Base-by-base conservation (phyloP, 2,888 invertebrate genomes). In the Thera britannica region DNA sequence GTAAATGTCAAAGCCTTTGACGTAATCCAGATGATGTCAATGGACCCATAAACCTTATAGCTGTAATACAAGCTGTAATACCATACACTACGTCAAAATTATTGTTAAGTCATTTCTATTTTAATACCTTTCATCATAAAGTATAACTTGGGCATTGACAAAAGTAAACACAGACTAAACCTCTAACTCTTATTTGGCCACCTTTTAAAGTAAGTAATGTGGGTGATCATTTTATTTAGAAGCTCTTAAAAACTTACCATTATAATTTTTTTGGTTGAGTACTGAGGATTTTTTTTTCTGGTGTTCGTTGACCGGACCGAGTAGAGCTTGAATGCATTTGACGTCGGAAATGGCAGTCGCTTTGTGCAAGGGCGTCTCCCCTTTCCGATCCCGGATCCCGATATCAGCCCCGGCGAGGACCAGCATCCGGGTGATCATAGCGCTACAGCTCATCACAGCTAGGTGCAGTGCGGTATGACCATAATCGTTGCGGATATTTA, bases 311-410 rank as follows among this genome's bases (percentile, higher is more conserved):
- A 83, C 94, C 0, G 96, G 96, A 68, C 95, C 95, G 1, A 97
- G 95, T 55, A 98, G 92, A 0, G 97, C 97, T 77, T 95, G 95
- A 7, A 97, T 95, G 81, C 97, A 96, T 52, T 95, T 94, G 46
- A 96, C 80, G 82, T 97, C 95, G 6, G 97, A 97, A 23, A 94
- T 92, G 69, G 94, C 92, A 67, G 97, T 96, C 0, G 98, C 98
- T 69, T 98, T 93, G 86, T 98, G 98, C 6, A 98, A 90, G 0
- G 98, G 96, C 0, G 98, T 98, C 85, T 98, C 97, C 3, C 98
- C 98, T 69, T 95, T 91, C 62, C 95, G 90, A 83, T 98, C 97
- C 59, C 97, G 94, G 58, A 95, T 91, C 51, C 92, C 94, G 2
- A 96, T 91, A 76, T 95, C 85, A 35, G 98, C 98, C 23, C 98